A percentile compares a stretch with the other conserved stretches of the same genome.
phyloP scores from a whole-genome alignment of 2,888 invertebrate species.

The Germaria angustata region DNA sequence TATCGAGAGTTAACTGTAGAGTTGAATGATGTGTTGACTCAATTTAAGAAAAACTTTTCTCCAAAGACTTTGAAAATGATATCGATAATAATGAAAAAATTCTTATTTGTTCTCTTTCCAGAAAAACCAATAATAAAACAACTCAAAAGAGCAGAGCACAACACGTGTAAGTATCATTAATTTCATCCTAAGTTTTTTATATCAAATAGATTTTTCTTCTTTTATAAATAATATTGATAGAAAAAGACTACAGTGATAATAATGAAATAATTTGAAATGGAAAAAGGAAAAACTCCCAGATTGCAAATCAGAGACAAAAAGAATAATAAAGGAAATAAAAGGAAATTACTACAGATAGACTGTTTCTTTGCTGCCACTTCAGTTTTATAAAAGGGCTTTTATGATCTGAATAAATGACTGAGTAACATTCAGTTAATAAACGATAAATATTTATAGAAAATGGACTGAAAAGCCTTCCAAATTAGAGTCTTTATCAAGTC shows the following conservation, averaged over 20 bases:
- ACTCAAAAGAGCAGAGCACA: background rate
- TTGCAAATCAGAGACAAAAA: background rate
- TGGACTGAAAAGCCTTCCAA: background rate
- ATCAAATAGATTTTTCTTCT: background rate
- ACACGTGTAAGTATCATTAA: slow-evolving; percentile 40
- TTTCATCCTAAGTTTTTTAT: slow-evolving; percentile 3
- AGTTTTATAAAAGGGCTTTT: slow-evolving; percentile 45
- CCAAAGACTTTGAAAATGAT: too few species aligned
- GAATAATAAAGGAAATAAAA: background rate
- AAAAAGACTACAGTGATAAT: background rate
- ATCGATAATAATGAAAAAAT: background rate
- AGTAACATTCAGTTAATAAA: slow-evolving; percentile 9
- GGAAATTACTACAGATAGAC: slow-evolving; percentile 33
- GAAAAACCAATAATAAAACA: background rate
- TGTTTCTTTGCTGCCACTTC: slow-evolving; percentile 55
- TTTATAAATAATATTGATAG: slow-evolving; percentile 2
- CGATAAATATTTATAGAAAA: slow-evolving; percentile 22
- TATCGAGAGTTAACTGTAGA: too few species aligned
- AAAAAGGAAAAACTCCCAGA: background rate
- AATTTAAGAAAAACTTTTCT: too few species aligned
- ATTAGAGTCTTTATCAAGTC: background rate
- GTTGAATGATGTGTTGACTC: background rate
- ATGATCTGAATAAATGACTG: background rate
- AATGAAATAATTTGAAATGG: background rate
- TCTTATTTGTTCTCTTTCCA: slow-evolving; percentile 11